Conservation (phyloP, 2,888 invertebrate genomes). For the Orthosia incerta region DNA sequence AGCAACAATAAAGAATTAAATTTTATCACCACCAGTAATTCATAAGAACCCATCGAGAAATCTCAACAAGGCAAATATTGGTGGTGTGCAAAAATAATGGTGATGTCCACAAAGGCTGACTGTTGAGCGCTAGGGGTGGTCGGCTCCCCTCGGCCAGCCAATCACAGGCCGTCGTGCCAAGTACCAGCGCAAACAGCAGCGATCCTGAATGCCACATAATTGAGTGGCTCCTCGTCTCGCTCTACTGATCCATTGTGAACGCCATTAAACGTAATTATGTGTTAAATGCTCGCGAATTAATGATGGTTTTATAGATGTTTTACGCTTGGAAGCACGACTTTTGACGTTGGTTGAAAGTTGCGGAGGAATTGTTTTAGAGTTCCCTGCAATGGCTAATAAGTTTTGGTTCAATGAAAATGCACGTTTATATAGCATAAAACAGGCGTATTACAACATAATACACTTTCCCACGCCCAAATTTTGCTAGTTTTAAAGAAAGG, state of each 20-base stretch:
- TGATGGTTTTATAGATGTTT: slow-evolving; percentile 83
- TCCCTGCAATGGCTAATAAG: neutral
- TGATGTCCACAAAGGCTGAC: slow-evolving; percentile 69
- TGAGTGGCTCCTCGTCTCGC: slow-evolving; percentile 81
- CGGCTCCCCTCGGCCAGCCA: slow-evolving; percentile 76
- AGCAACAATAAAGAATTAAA: too few relatives aligned
- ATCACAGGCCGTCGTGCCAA: slow-evolving; percentile 82
- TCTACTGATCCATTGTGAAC: slow-evolving; percentile 82
- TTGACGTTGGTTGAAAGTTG: slow-evolving; percentile 30
- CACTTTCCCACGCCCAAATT: too few relatives aligned
- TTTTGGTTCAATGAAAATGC: neutral
- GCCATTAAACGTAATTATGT: slow-evolving; percentile 86
- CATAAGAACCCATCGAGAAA: slow-evolving; percentile 57
- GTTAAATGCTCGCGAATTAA: slow-evolving; percentile 85
- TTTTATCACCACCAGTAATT: slow-evolving; percentile 17
- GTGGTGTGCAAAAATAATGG: slow-evolving; percentile 61
- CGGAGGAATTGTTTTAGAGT: slow-evolving; percentile 16
- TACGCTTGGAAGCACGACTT: slow-evolving; percentile 75
- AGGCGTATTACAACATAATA: too few relatives aligned
- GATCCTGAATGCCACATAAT: slow-evolving; percentile 87
- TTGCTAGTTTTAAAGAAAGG: too few relatives aligned
- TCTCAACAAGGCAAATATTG: slow-evolving; percentile 72
- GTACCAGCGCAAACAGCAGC: slow-evolving; percentile 83
- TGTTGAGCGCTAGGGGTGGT: slow-evolving; percentile 70
- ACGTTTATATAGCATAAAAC: too few relatives aligned